Percentiles rank a stretch among this genome's conserved stretches.
These are phyloP conservation scores for Morelia viridis DNA, from an alignment of 2,797 vertebrate species.

Conservation along the genomic window DNA sequence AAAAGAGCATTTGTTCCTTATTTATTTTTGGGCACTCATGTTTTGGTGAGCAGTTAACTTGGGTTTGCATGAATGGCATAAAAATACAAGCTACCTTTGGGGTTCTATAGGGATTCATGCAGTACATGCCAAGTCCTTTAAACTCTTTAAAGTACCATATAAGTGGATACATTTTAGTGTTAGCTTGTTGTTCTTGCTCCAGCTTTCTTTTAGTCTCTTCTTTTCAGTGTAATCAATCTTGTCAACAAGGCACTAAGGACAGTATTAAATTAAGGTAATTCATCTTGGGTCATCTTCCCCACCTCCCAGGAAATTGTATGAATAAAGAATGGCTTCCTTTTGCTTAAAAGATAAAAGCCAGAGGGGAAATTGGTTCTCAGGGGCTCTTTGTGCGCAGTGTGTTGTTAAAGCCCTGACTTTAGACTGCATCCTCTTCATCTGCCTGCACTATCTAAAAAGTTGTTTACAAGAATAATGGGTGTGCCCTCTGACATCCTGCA, in stretches of 20 bases:
- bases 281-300: not conserved
- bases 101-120: not conserved
- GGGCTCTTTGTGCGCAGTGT: not conserved
- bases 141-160: not conserved
- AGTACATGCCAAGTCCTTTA: not conserved
- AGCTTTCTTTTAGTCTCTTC: not conserved
- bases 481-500: not conserved
- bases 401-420: not conserved
- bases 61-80: not conserved
- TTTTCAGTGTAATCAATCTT: not conserved
- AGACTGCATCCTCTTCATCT: no score
- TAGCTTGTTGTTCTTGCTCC: not conserved
- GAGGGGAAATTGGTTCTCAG: not conserved
- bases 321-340: not conserved
- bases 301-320: not conserved
- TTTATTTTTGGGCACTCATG: not conserved
- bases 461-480: not conserved
- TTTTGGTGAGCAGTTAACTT: not conserved
- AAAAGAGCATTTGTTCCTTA: not conserved
- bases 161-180: not conserved
- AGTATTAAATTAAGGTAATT: not conserved
- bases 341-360: not conserved
- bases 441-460: not conserved
- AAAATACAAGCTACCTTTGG: not conserved
- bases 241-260: not conserved